Percentiles rank a stretch among this genome's conserved stretches.
Evolutionary conservation across 2,888 invertebrate species (phyloP).

Genomic region (Stomorhina lunata): DNA sequence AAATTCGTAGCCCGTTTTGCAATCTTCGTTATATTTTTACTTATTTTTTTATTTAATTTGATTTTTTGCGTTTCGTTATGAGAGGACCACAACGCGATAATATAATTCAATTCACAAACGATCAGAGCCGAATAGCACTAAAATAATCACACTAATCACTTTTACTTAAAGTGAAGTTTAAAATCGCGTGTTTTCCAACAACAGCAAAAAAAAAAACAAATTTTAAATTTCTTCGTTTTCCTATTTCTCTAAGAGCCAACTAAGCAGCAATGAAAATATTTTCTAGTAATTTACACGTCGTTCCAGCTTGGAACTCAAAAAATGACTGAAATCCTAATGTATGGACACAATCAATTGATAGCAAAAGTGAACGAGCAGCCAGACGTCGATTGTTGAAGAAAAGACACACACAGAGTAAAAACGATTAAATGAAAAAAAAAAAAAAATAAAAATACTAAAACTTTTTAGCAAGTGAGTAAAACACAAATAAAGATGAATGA

Average conservation of each 20-base stretch:
- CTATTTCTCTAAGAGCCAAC: neutral
- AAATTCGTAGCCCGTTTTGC: slow-evolving; percentile 14
- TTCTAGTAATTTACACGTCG: slow-evolving; percentile 64
- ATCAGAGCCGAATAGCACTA: slow-evolving; percentile 40
- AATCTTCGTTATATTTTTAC: slow-evolving; percentile 15
- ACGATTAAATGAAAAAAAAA: neutral
- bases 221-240: slow-evolving; percentile 23
- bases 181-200: slow-evolving; percentile 44
- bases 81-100: slow-evolving; percentile 19
- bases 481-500: slow-evolving; percentile 43
- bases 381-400: slow-evolving; percentile 26
- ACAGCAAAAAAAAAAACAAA: neutral
- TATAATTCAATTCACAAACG: slow-evolving; percentile 44
- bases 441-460: neutral
- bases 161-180: slow-evolving; percentile 45
- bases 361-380: slow-evolving; percentile 41
- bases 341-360: slow-evolving; percentile 25
- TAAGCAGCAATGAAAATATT: neutral
- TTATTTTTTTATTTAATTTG: neutral
- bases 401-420: slow-evolving; percentile 18
- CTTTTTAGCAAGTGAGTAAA: slow-evolving; percentile 37
- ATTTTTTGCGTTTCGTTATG: slow-evolving; percentile 7
- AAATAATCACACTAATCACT: slow-evolving; percentile 49
- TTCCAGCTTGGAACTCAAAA: slow-evolving; percentile 69
- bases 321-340: slow-evolving; percentile 68